Percentiles rank a stretch among this genome's conserved stretches.
Conservation (phyloP, 2,797 vertebrate species). For the Melanotaenia nigrans region DNA sequence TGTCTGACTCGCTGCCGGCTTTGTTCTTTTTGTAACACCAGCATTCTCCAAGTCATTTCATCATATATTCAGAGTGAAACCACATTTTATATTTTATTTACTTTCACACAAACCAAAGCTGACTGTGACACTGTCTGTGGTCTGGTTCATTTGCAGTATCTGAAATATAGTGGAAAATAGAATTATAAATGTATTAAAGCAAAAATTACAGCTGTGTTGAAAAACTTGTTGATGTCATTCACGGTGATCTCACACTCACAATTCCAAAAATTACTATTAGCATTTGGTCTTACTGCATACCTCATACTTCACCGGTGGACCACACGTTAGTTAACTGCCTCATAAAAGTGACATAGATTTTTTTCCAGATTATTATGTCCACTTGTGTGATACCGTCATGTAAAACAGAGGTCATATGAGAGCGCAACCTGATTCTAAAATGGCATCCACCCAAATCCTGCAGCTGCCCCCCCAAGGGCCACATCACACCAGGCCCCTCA, state of each 20-base stretch:
- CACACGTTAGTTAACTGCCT: slow-evolving; percentile 59
- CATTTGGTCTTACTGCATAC: slow-evolving; percentile 43
- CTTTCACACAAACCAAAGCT: slow-evolving; percentile 44
- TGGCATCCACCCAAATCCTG: slow-evolving; percentile 70
- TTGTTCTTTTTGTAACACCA: slow-evolving; percentile 53
- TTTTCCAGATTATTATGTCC: slow-evolving; percentile 61
- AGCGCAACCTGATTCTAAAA: slow-evolving; percentile 79
- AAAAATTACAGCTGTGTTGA: slow-evolving; percentile 49
- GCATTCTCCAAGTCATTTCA: slow-evolving; percentile 34
- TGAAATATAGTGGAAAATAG: slow-evolving; percentile 19
- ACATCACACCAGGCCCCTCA: slow-evolving; percentile 62
- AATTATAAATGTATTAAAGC: slow-evolving; percentile 40
- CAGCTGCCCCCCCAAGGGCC: slow-evolving; percentile 72
- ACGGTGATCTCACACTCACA: slow-evolving; percentile 43
- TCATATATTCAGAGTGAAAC: slow-evolving; percentile 33
- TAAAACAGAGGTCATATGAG: slow-evolving; percentile 76
- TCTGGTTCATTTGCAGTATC: slow-evolving; percentile 34
- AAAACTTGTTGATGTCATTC: slow-evolving; percentile 60
- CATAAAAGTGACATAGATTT: slow-evolving; percentile 66
- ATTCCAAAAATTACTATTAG: slow-evolving; percentile 46
- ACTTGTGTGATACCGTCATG: slow-evolving; percentile 63
- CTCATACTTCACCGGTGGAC: slow-evolving; percentile 38
- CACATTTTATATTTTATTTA: slow-evolving; percentile 41
- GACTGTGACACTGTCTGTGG: slow-evolving; percentile 32
- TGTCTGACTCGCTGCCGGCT: slow-evolving; percentile 54